Conservation (phyloP, 2,113 vertebrate species). For the Hypocryptadius cinnamomeus region DNA sequence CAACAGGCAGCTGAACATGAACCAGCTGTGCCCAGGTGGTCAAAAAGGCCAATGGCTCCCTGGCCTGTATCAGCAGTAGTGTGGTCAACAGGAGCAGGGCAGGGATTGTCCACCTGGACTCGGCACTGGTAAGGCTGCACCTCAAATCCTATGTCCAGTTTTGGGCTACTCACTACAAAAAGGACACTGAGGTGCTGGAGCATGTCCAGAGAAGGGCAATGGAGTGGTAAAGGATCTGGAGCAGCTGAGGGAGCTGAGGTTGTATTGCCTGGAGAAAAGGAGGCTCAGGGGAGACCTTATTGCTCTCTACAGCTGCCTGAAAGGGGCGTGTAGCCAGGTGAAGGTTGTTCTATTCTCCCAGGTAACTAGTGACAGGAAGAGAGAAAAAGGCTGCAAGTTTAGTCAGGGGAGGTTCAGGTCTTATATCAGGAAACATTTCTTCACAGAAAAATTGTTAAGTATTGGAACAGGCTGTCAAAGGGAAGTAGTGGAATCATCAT, state of each 20-base stretch:
- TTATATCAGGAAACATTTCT: background rate
- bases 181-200: background rate
- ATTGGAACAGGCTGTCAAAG: background rate
- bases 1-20: background rate
- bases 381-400: background rate
- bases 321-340: background rate
- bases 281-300: background rate
- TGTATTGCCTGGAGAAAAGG: background rate
- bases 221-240: background rate
- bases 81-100: background rate
- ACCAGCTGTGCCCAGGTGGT: too few species aligned
- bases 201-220: background rate
- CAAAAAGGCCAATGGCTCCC: background rate
- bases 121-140: too few species aligned
- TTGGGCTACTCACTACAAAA: background rate
- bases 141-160: background rate
- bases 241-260: background rate
- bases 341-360: background rate
- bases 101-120: too few species aligned
- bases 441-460: background rate
- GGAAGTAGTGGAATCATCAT: background rate
- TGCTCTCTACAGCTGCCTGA: background rate
- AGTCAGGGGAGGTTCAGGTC: background rate
- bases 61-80: background rate
- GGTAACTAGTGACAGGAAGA: background rate